Base-by-base conservation (phyloP, 2,797 vertebrate species). In the Malurus splendens region DNA sequence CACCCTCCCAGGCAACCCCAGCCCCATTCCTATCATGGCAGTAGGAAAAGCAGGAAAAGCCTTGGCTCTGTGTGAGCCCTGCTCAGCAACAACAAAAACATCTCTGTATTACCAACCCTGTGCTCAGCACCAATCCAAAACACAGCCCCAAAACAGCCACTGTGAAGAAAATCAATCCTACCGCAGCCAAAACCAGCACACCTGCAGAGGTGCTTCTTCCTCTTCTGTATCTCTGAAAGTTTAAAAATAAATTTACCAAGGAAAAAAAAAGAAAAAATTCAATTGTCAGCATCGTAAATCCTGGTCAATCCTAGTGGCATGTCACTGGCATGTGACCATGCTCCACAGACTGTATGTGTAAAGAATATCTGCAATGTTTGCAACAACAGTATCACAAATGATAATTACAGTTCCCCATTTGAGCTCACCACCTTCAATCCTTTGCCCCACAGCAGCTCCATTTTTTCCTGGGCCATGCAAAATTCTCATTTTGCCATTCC, bases 21-120 rank as follows among this genome's bases (percentile, higher is more conserved):
- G 17, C 1, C 6, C 4, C 51, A 36, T 56, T 18, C 1, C 12
- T n/a, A 42, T 5, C 0, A 0, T 25, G 59, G n/a, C 50, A 14
- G n/a, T 2, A 64, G 0, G 3, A 42, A 5, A 50, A 22, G 67
- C 57, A 56, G 51, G 4, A 73, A 56, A 50, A 6, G 25, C 25
- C 25, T 64, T 50, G 51, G 59, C 14, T 50, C 42, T 56, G 25
- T 64, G 25, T 7, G 6, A 82, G 11, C 36, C n/a, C 44, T 64
- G n/a, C 14, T 42, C 36, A 73, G 9, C n/a, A 73, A 3, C 27
- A 42, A n/a, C 59, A 56, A 36, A 56, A 72, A 15, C 1, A n/a
- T 38, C 14, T 4, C 30, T 41, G 5, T 15, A 25, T 42, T 42
- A 25, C n/a, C 38, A 51, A 3, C 14, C 0, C 9, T 17, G 14